These are phyloP conservation scores for Amblyornis subalaris DNA, from an alignment of 2,113 vertebrate species.

Conservation along the genomic window DNA sequence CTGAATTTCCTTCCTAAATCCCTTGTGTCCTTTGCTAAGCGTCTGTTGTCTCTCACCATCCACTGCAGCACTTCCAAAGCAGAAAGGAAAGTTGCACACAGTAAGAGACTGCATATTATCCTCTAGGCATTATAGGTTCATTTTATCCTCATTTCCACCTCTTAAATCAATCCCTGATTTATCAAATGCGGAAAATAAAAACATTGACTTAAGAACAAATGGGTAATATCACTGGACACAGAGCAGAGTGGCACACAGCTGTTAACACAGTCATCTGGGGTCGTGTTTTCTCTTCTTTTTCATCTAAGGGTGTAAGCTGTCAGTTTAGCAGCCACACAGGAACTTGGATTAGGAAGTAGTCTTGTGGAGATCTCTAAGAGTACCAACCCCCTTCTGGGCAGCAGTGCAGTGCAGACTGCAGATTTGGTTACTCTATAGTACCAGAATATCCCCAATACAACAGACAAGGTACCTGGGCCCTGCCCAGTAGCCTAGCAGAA, in stretches of 20 bases:
- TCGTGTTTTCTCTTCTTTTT: neutral
- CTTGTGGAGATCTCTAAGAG: neutral
- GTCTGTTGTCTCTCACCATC: neutral
- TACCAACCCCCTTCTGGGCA: neutral
- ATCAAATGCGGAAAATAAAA: neutral
- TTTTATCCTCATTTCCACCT: slow-evolving; percentile 16
- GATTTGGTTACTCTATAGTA: neutral
- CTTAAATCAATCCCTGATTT: slow-evolving; percentile 33
- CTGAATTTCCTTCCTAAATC: slow-evolving; percentile 53
- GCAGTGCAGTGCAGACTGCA: neutral
- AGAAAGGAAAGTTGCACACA: accelerated
- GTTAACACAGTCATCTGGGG: neutral
- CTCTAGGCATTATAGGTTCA: neutral
- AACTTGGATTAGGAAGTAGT: neutral
- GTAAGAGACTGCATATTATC: neutral
- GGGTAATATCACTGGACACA: neutral
- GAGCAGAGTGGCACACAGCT: neutral
- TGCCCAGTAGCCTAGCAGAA: neutral
- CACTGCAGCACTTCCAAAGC: neutral
- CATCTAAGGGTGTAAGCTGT: neutral
- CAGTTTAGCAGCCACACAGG: neutral
- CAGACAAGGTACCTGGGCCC: neutral
- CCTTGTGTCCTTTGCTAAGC: slow-evolving; percentile 47
- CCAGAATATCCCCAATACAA: neutral
- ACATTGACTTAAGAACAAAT: neutral